phyloP scores from a whole-genome alignment of 2,888 invertebrate genomes.

The Drosophila merina region DNA sequence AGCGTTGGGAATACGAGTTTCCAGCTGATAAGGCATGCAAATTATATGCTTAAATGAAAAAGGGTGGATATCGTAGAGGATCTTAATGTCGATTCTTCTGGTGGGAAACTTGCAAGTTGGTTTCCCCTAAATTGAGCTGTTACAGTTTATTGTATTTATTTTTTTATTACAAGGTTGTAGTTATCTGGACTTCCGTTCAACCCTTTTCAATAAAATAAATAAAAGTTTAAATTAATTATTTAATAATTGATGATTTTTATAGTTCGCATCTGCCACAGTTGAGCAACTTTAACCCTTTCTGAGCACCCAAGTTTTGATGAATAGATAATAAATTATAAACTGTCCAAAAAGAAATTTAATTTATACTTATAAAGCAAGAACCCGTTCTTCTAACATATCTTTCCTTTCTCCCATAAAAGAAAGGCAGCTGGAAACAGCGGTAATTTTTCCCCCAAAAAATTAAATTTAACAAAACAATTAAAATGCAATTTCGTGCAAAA shows the following conservation, averaged over 20 bases:
- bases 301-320: constrained; percentile 48
- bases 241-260: neutral
- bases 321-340: constrained; percentile 65
- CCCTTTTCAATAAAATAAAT: no score
- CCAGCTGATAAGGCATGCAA: constrained; percentile 37
- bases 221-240: neutral
- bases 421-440: constrained; percentile 29
- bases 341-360: constrained; percentile 47
- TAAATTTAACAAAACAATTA: constrained; percentile 57
- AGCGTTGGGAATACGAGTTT: constrained; percentile 36
- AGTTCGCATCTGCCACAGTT: constrained; percentile 14
- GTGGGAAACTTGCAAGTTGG: neutral
- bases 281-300: constrained; percentile 46
- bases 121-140: constrained; percentile 9
- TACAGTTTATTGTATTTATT: neutral
- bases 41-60: constrained; percentile 30
- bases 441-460: constrained; percentile 40
- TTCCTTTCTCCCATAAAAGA: constrained; percentile 46
- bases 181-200: neutral
- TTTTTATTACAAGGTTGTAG: neutral
- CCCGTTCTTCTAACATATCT: constrained; percentile 56
- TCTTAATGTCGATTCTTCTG: constrained; percentile 10
- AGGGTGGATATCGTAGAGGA: constrained; percentile 32
- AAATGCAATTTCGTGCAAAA: constrained; percentile 68
- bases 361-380: constrained; percentile 40